phyloP scores from a whole-genome alignment of 2,888 invertebrate species.

The Andrena haemorrhoa region DNA sequence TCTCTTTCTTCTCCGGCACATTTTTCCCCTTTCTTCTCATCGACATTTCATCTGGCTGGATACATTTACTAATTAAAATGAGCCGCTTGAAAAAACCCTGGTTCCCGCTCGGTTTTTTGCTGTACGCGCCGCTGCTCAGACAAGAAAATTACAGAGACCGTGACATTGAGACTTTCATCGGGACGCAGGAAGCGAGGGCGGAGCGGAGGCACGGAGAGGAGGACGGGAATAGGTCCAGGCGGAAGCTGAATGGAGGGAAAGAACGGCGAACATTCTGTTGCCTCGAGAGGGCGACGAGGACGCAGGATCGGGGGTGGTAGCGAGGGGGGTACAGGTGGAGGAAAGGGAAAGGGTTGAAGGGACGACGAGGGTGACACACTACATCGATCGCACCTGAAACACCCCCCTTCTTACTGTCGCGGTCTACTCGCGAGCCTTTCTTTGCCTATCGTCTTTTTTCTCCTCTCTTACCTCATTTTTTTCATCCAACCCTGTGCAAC shows the following conservation, averaged over 20 bases:
- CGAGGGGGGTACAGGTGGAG: slow-evolving; percentile 22
- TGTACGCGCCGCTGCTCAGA: slow-evolving; percentile 52
- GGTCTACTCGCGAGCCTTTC: slow-evolving; percentile 59
- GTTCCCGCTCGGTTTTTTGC: slow-evolving; percentile 22
- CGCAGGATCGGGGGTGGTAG: neutral
- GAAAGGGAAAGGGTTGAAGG: slow-evolving; percentile 61
- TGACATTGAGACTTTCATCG: slow-evolving; percentile 71
- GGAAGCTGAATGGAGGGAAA: slow-evolving; percentile 30
- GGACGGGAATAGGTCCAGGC: slow-evolving; percentile 4
- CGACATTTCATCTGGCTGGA: slow-evolving; percentile 55
- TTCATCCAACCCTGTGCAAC: slow-evolving; percentile 22
- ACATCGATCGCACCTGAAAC: slow-evolving; percentile 78
- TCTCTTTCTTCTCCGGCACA: neutral
- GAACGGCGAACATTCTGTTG: slow-evolving; percentile 33
- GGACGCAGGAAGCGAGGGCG: slow-evolving; percentile 28
- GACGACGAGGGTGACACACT: slow-evolving; percentile 67
- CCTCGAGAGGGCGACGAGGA: slow-evolving; percentile 53
- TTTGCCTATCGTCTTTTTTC: slow-evolving; percentile 51
- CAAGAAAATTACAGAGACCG: slow-evolving; percentile 67
- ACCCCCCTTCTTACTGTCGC: slow-evolving; percentile 67
- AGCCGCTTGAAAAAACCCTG: slow-evolving; percentile 56
- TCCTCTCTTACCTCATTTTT: slow-evolving; percentile 27
- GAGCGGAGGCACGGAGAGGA: slow-evolving; percentile 3
- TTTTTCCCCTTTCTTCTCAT: neutral
- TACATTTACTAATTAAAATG: slow-evolving; percentile 77